Conservation (phyloP, 2,888 invertebrate species). For the Fissipunctia ypsillon region DNA sequence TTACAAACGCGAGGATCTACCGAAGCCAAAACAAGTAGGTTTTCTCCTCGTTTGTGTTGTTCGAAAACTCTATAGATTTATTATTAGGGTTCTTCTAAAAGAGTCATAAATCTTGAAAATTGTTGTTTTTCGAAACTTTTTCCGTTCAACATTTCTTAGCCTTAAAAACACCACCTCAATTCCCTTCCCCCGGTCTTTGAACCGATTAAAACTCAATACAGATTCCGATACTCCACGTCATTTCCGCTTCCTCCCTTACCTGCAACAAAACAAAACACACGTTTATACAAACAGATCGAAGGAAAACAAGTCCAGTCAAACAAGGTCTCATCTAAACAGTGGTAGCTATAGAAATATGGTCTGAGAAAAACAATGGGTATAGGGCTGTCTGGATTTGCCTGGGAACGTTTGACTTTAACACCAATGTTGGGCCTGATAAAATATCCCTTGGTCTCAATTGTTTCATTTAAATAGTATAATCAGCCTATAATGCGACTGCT, state of each 20-base stretch:
- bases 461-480: neutral
- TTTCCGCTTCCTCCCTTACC: constrained; percentile 78
- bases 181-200: constrained; percentile 15
- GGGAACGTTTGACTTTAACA: neutral
- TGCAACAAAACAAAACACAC: constrained; percentile 82
- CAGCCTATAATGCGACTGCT: neutral
- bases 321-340: constrained; percentile 63
- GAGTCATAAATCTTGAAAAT: neutral
- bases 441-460: neutral
- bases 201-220: constrained; percentile 65
- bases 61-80: neutral
- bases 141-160: neutral
- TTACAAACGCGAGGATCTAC: neutral
- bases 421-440: neutral
- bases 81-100: neutral
- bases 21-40: neutral
- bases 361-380: constrained; percentile 25
- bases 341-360: constrained; percentile 42
- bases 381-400: constrained; percentile 1
- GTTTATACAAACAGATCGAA: constrained; percentile 77
- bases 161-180: constrained; percentile 1
- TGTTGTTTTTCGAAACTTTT: neutral
- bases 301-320: constrained; percentile 70
- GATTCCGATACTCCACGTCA: constrained; percentile 59
- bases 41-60: neutral